A percentile compares a stretch with the other conserved stretches of the same genome.
Evolutionary conservation across 2,888 invertebrate genomes (phyloP).

Genomic region (Zele albiditarsus): DNA sequence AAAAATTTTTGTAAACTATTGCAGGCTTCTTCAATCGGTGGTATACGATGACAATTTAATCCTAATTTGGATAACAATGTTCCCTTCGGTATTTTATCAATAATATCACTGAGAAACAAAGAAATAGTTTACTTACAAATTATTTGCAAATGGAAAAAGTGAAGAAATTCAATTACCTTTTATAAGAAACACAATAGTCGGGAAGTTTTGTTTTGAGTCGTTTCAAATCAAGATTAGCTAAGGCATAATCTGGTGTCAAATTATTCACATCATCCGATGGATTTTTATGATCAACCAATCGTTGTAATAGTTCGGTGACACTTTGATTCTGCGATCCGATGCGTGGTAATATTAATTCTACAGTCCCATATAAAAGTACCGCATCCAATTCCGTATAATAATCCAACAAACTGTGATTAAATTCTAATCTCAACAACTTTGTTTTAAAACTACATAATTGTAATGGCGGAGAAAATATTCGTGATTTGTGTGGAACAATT

Average conservation of each 20-base stretch:
- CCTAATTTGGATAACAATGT: constrained; percentile 64
- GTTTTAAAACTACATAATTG: constrained; percentile 67
- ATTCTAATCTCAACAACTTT: constrained; percentile 84
- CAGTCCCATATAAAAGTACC: constrained; percentile 83
- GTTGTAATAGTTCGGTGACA: constrained; percentile 64
- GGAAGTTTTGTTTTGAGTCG: constrained; percentile 62
- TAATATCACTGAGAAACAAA: constrained; percentile 58
- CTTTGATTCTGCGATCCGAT: constrained; percentile 59
- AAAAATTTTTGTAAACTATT: constrained; percentile 69
- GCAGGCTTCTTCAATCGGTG: constrained; percentile 69
- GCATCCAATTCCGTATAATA: constrained; percentile 94
- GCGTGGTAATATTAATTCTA: constrained; percentile 69
- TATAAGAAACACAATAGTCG: constrained; percentile 65
- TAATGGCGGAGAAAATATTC: constrained; percentile 84
- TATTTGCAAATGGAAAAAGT: neutral
- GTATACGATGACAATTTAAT: constrained; percentile 66
- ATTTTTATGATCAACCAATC: constrained; percentile 55
- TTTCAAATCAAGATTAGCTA: constrained; percentile 62
- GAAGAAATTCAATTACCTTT: constrained; percentile 58
- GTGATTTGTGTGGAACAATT: constrained; percentile 77
- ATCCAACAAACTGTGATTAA: constrained; percentile 85
- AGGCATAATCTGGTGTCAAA: constrained; percentile 66
- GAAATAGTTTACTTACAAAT: neutral
- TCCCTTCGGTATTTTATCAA: constrained; percentile 65
- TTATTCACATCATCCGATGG: constrained; percentile 61